These are phyloP conservation scores for Scaptomyza hsui DNA, from an alignment of 1,140 invertebrate species.

Conservation along the genomic window DNA sequence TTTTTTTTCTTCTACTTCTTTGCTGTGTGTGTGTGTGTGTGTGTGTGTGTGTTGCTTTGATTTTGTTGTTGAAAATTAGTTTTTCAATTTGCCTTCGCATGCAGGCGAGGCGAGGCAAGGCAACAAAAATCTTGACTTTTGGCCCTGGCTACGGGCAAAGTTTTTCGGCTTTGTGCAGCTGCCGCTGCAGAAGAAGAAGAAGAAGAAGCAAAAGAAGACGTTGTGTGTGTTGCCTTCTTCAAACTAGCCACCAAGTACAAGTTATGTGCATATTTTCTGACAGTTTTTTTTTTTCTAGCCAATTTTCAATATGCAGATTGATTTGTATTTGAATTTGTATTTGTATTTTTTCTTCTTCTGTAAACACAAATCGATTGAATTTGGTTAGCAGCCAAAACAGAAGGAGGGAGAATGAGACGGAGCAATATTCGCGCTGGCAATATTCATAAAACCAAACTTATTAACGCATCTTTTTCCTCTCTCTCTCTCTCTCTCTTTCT, in stretches of 20 bases:
- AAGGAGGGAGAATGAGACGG: background rate
- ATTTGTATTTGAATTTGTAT: constrained; percentile 50
- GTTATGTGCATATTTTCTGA: constrained; percentile 68
- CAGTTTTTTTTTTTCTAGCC: background rate
- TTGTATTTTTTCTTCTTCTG: constrained; percentile 12
- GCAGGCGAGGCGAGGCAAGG: constrained; percentile 6
- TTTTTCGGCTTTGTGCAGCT: constrained; percentile 27
- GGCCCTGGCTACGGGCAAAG: constrained; percentile 33
- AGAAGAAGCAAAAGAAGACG: constrained; percentile 30
- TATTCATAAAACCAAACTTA: constrained; percentile 31
- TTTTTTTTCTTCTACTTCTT: background rate
- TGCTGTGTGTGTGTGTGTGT: constrained; percentile 34
- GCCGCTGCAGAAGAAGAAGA: constrained; percentile 22
- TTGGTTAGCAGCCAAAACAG: background rate
- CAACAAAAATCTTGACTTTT: background rate
- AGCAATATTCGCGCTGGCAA: constrained; percentile 5
- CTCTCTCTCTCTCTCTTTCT: too few species aligned
- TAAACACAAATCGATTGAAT: constrained; percentile 14
- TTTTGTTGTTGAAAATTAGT: constrained; percentile 72
- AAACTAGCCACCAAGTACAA: constrained; percentile 25
- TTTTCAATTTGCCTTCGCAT: constrained; percentile 63
- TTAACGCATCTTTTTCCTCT: constrained; percentile 8
- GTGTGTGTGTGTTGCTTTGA: constrained; percentile 60
- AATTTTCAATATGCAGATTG: constrained; percentile 71
- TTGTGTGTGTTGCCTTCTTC: background rate